A percentile compares a stretch with the other conserved stretches of the same genome.
Evolutionary conservation across 2,797 vertebrate genomes (phyloP).

Genomic region (Myotis daubentonii): DNA sequence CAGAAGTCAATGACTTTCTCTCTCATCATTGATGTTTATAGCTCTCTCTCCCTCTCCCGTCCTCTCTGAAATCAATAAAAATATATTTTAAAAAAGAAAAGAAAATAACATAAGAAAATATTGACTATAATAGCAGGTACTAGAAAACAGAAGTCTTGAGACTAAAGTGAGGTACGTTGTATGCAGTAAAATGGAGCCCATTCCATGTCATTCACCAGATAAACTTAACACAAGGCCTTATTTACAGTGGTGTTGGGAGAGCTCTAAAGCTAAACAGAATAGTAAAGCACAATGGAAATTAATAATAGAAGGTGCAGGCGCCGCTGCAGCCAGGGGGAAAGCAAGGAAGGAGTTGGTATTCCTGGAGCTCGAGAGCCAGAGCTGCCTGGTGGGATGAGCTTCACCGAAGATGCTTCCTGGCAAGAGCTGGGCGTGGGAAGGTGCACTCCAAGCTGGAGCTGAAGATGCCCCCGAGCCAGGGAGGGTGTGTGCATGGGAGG

Average conservation of each 20-base stretch:
- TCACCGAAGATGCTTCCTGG: neutral
- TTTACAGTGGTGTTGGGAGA: neutral
- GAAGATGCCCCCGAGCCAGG: neutral
- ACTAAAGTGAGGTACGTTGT: neutral
- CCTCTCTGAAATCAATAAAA: too few species aligned
- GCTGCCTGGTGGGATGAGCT: neutral
- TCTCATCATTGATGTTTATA: too few species aligned
- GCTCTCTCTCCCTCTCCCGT: too few species aligned
- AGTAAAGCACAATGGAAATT: neutral
- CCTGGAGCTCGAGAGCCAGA: neutral
- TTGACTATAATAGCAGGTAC: neutral
- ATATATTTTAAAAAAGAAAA: too few species aligned
- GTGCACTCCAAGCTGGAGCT: neutral
- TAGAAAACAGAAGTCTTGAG: neutral
- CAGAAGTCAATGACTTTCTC: too few species aligned
- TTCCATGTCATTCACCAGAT: neutral
- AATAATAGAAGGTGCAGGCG: neutral
- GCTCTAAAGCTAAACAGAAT: neutral
- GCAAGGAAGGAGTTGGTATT: neutral
- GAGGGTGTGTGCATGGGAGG: accelerated
- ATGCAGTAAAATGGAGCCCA: neutral
- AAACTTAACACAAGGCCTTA: neutral
- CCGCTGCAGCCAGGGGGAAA: neutral
- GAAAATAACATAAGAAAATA: neutral
- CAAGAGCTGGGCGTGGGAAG: neutral